Base-by-base conservation (phyloP, 2,888 invertebrate genomes). In the Epirrita christyi region DNA sequence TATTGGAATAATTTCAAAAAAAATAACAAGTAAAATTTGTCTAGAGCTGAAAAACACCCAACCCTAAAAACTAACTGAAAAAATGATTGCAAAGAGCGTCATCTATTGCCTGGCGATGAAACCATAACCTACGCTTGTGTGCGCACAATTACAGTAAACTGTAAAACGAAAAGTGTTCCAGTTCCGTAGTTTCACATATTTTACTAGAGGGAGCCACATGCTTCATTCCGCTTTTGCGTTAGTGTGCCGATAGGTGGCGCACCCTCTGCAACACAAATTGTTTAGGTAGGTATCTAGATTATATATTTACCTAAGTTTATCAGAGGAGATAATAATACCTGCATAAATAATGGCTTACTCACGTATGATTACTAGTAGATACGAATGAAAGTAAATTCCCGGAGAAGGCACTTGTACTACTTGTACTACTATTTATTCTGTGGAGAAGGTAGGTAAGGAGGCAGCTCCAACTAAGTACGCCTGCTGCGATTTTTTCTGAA, bases 201-300 rank as follows among this genome's bases (percentile, higher is more conserved):
- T 13, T 2, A 53, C 21, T 36, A 56, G 56, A 44, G 32, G 46
- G 50, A 46, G 56, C 45, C 27, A 55, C 49, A 14, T 1, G 34
- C 29, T 27, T 1, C 14, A 37, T 5, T 4, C 7, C 11, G n/a
- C 8, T 9, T 7, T n/a, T 55, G 11, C 32, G n/a, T 9, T 13
- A 11, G n/a, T n/a, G 10, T 0, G 3, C 1, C 47, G 21, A 40
- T 43, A 59, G 59, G 28, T 59, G 59, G 47, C 59, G 42, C 49
- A n/a, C n/a, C n/a, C n/a, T n/a, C n/a, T n/a, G n/a, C n/a, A 27
- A 59, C 36, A n/a, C 21, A 21, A 21, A 21, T 21, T 4, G 21
- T 21, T 21, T 21, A 21, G 21, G 4, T 21, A 21, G 21, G 4
- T 21, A 21, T 4, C 21, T 4, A 21, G 21, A 21, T 21, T 21